These are phyloP conservation scores for Drosophila seguyi DNA, from an alignment of 1,140 invertebrate species.

Conservation along the genomic window DNA sequence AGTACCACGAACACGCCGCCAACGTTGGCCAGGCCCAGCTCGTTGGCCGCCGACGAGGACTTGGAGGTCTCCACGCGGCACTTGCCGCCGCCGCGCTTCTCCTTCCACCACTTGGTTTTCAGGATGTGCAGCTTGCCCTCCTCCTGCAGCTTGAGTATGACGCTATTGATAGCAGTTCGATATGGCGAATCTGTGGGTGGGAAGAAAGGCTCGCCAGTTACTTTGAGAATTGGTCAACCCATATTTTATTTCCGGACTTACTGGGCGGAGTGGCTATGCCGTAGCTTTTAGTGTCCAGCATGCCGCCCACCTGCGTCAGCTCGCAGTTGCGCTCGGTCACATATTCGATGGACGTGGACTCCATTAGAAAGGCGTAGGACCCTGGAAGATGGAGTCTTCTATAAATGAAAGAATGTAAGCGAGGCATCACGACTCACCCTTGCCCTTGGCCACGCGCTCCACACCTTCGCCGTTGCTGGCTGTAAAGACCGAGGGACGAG, in stretches of 20 bases:
- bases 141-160: conserved; percentile 96
- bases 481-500: conserved; percentile 93
- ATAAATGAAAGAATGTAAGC: too few relatives aligned
- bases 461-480: conserved; percentile 94
- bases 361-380: conserved; percentile 96
- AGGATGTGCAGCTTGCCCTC: conserved; percentile 95
- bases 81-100: conserved; percentile 93
- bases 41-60: conserved; percentile 93
- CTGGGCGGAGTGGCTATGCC: conserved; percentile 97
- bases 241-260: conserved; percentile 86
- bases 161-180: conserved; percentile 93
- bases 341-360: conserved; percentile 96
- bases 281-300: conserved; percentile 96
- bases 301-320: conserved; percentile 94
- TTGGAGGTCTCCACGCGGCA: conserved; percentile 94
- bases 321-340: conserved; percentile 96
- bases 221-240: neutral
- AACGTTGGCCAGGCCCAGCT: conserved; percentile 95
- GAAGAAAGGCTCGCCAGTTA: neutral
- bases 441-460: conserved; percentile 92
- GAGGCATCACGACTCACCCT: conserved; percentile 86
- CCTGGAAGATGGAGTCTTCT: conserved; percentile 26
- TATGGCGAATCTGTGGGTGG: conserved; percentile 92
- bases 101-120: conserved; percentile 98
- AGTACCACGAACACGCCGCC: conserved; percentile 98